Base-by-base conservation (phyloP, 2,888 invertebrate genomes). In the Gastracanthus pulcherrimus region DNA sequence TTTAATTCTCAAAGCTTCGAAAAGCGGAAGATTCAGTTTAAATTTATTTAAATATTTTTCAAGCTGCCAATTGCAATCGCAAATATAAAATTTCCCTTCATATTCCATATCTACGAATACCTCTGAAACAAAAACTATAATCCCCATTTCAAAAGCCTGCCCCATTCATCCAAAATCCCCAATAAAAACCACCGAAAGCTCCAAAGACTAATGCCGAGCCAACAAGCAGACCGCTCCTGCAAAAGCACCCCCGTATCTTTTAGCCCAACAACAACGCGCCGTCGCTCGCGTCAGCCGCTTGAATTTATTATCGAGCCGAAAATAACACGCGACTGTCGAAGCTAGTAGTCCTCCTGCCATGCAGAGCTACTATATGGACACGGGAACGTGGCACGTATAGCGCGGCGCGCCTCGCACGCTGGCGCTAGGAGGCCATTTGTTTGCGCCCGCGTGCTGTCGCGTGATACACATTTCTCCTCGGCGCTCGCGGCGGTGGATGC, bases 401-500 rank as follows among this genome's bases (percentile, higher is more conserved):
- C 6, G 1, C 23, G 4, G 38, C n/a, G 34, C 51, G 34, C 2
- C 9, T 34, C 13, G 7, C 13, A 45, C 3, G 29, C 34, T 1
- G 13, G 70, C 29, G 41, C 41, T 38, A 41, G 58, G 41, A 38
- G 29, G 38, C 48, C n/a, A 75, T 66, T 75, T 75, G 66, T 75
- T 55, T 75, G 51, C n/a, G 13, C 26, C 7, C 9, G 55, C 26
- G 26, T 13, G 23, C 31, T 26, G 41, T 55, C 19, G 29, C 19
- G 16, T 29, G 67, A 67, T 58, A 48, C 9, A 60, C 67, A 55
- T 67, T n/a, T 41, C 38, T 31, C 23, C 19, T 1, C 31, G 58
- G 16, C 31, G 13, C 11, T n/a, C n/a, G 41, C 9, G 13, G 41
- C 41, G 31, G 64, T 55, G 19, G 19, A 36, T 41, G 38, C 58